phyloP scores from a whole-genome alignment of 2,888 invertebrate genomes.

The Eristalis pertinax region DNA sequence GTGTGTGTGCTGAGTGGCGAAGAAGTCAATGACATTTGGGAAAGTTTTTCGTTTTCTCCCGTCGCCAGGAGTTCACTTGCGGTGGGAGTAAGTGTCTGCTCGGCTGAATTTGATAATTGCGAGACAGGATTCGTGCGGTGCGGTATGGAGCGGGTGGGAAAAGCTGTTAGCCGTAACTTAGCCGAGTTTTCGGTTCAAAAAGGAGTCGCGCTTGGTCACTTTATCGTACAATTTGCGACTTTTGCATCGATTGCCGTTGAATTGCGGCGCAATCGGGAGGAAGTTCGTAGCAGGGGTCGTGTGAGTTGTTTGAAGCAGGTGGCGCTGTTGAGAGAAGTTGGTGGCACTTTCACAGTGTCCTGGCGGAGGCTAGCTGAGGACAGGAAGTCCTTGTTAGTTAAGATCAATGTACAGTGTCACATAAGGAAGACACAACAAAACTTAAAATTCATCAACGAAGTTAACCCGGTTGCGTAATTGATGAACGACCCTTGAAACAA shows the following conservation, averaged over 20 bases:
- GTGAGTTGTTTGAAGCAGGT: not conserved
- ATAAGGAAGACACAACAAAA: no score
- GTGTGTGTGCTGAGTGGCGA: not conserved
- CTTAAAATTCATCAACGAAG: not conserved
- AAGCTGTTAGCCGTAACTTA: not conserved
- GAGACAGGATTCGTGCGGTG: not conserved
- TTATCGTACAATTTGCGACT: not conserved
- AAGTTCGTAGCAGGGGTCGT: not conserved
- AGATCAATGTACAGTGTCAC: no score
- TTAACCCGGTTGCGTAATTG: not conserved
- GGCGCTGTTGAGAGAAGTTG: no score
- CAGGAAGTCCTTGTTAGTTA: no score
- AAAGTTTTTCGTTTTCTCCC: constrained; percentile 10
- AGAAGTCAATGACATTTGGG: constrained; percentile 44
- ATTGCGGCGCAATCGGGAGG: not conserved
- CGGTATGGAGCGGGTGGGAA: not conserved
- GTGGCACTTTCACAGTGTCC: no score
- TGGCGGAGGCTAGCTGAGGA: no score
- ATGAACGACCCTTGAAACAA: not conserved
- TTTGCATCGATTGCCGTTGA: not conserved
- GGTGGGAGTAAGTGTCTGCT: constrained; percentile 13
- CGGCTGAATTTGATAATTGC: not conserved
- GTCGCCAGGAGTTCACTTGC: constrained; percentile 9
- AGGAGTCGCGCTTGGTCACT: not conserved
- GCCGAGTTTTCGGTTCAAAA: not conserved